Evolutionary conservation across 2,113 vertebrate species (phyloP).

Genomic region (Ptilonorhynchus violaceus): DNA sequence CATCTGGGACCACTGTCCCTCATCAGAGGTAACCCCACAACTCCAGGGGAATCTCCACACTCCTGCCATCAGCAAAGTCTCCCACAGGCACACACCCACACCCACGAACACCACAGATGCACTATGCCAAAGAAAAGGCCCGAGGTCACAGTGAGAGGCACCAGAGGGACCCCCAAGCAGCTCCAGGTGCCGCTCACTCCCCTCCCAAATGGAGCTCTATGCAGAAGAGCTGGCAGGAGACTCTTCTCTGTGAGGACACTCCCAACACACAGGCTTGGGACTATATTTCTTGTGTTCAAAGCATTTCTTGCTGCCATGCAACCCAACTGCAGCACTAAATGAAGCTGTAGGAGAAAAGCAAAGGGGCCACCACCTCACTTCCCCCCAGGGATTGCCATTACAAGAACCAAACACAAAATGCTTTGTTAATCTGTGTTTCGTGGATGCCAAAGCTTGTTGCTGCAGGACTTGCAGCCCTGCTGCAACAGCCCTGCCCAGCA

Average conservation of each 20-base stretch:
- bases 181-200: accelerated
- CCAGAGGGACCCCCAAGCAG: neutral
- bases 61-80: neutral
- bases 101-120: neutral
- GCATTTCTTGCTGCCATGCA: neutral
- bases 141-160: neutral
- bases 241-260: neutral
- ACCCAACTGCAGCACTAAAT: neutral
- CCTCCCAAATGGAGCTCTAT: accelerated
- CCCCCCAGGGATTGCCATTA: neutral
- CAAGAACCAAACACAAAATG: neutral
- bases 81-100: neutral
- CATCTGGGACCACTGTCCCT: neutral
- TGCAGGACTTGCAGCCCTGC: neutral
- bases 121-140: neutral
- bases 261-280: neutral
- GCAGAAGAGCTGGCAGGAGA: neutral
- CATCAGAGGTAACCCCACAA: neutral
- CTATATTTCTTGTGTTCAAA: neutral
- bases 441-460: neutral
- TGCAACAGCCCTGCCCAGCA: neutral
- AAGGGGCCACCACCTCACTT: neutral
- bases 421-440: accelerated
- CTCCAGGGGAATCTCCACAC: neutral
- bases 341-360: neutral